These are phyloP conservation scores for Tragopan temminckii DNA, from an alignment of 2,797 vertebrate genomes.

Conservation along the genomic window DNA sequence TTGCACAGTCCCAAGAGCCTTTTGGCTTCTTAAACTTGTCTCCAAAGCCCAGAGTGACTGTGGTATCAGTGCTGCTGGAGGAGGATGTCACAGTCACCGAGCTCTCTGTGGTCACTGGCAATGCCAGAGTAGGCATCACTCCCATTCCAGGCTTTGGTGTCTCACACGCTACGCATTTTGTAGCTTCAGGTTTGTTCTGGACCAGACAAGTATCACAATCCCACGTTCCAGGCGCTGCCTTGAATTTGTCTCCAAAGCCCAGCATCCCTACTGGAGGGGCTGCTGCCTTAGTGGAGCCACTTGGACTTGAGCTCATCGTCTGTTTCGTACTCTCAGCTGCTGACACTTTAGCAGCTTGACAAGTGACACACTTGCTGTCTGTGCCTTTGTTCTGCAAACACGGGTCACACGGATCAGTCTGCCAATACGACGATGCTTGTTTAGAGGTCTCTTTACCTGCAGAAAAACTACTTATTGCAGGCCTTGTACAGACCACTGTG, in stretches of 20 bases:
- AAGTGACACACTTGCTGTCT: conserved; percentile 88
- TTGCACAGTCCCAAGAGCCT: conserved; percentile 92
- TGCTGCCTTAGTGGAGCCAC: conserved; percentile 76
- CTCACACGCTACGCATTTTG: conserved; percentile 96
- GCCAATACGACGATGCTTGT: conserved; percentile 85
- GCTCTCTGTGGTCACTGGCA: conserved; percentile 83
- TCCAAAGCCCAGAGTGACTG: conserved; percentile 86
- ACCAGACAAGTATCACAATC: conserved; percentile 98
- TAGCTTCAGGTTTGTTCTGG: conserved; percentile 91
- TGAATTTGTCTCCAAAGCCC: conserved; percentile 85
- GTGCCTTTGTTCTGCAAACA: conserved; percentile 88
- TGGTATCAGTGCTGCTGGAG: conserved; percentile 73
- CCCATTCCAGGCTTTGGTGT: conserved; percentile 94
- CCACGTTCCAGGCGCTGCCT: conserved; percentile 88
- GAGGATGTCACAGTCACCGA: conserved; percentile 71
- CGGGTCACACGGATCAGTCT: conserved; percentile 82
- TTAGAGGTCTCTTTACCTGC: conserved; percentile 82
- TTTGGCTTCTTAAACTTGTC: conserved; percentile 93
- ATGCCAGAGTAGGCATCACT: conserved; percentile 88
- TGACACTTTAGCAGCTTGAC: conserved; percentile 79
- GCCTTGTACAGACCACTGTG: conserved; percentile 80
- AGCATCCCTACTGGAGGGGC: conserved; percentile 47
- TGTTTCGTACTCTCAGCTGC: conserved; percentile 71
- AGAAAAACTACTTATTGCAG: conserved; percentile 83
- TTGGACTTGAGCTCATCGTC: conserved; percentile 38